These are phyloP conservation scores for Ciona savignyi DNA, from an alignment of 23 tunicate genomes.

Conservation along the genomic window DNA sequence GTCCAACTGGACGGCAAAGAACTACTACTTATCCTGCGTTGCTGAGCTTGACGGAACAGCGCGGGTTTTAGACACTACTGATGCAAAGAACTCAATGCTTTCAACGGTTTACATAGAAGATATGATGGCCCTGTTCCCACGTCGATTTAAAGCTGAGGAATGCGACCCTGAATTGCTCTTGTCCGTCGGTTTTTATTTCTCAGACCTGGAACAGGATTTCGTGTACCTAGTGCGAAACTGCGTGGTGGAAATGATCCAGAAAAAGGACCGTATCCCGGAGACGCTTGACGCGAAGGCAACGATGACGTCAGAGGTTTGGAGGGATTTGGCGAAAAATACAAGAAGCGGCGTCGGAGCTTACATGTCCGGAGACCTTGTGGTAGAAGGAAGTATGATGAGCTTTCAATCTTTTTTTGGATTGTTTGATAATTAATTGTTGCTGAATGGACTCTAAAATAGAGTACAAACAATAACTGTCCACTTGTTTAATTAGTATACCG, in stretches of 20 bases:
- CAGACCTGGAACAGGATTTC: neutral
- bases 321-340: neutral
- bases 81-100: neutral
- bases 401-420: neutral
- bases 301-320: slow-evolving; percentile 16
- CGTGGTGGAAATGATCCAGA: neutral
- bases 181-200: neutral
- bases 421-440: too few species aligned
- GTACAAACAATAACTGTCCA: too few species aligned
- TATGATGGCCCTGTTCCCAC: slow-evolving; percentile 1
- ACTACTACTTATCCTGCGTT: slow-evolving; percentile 3
- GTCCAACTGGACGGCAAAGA: neutral
- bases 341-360: slow-evolving; percentile 3
- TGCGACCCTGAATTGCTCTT: slow-evolving; percentile 2
- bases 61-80: neutral
- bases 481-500: too few species aligned
- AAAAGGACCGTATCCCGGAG: neutral
- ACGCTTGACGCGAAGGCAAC: neutral
- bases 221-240: slow-evolving; percentile 3
- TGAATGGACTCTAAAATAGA: too few species aligned
- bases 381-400: slow-evolving; percentile 3
- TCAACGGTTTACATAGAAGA: neutral
- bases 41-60: slow-evolving; percentile 10
- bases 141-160: slow-evolving; percentile 2
- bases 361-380: slow-evolving; percentile 7